Evolutionary conservation across 2,113 vertebrate species (phyloP).

Genomic region (Rousettus leschenaultii): DNA sequence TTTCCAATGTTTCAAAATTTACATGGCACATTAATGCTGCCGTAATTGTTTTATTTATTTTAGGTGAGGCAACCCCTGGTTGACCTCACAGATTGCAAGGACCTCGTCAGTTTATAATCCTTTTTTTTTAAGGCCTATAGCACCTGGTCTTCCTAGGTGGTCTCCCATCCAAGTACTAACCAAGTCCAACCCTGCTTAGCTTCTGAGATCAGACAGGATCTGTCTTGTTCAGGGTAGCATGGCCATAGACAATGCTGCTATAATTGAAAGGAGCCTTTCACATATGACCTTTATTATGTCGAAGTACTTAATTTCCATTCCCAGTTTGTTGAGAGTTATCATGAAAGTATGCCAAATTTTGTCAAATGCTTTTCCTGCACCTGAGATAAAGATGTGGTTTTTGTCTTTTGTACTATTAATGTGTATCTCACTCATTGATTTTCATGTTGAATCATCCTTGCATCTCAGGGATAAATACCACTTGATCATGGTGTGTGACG

Average conservation of each 20-base stretch:
- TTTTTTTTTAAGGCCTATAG: too few relatives aligned
- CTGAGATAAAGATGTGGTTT: not conserved
- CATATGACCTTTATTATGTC: not conserved
- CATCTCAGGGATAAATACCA: not conserved
- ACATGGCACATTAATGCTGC: not conserved
- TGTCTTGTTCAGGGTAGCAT: too few relatives aligned
- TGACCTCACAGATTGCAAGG: too few relatives aligned
- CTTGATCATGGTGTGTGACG: not conserved
- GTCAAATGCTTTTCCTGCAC: not conserved
- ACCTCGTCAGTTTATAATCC: too few relatives aligned
- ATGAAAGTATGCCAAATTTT: not conserved
- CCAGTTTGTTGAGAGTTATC: not conserved
- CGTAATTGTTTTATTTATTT: not conserved
- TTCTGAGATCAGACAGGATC: too few relatives aligned
- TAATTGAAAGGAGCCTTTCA: not conserved
- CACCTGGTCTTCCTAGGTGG: too few relatives aligned
- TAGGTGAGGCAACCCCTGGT: too few relatives aligned
- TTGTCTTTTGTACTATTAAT: not conserved
- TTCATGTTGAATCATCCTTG: not conserved
- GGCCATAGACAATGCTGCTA: not conserved
- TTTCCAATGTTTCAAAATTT: not conserved
- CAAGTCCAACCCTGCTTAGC: too few relatives aligned
- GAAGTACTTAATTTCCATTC: not conserved
- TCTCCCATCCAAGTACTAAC: too few relatives aligned
- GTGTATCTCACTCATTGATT: not conserved